Conservation (phyloP, 2,888 invertebrate genomes). For the Dexiosoma caninum region DNA sequence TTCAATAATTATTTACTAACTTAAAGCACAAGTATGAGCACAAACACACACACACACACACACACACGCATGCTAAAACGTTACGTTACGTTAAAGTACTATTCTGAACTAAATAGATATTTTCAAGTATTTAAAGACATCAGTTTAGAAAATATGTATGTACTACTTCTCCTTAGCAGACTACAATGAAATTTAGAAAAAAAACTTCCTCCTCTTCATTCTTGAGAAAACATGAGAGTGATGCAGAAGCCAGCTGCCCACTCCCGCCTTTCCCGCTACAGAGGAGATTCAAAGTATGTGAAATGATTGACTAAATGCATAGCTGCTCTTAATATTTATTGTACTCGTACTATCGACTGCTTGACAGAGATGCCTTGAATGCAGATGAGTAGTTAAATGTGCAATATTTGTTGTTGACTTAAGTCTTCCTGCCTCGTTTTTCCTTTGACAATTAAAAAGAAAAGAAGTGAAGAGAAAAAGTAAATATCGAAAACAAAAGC, state of each 20-base stretch:
- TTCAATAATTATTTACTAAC: background rate
- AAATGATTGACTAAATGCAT: background rate
- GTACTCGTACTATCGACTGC: too few relatives aligned
- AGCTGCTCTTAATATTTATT: background rate
- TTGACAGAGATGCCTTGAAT: background rate
- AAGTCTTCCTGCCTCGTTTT: conserved; percentile 10
- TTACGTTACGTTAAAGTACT: background rate
- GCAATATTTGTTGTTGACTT: conserved; percentile 25
- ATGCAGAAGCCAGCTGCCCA: background rate
- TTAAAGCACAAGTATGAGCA: too few relatives aligned
- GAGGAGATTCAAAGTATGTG: background rate
- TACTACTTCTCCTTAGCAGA: too few relatives aligned
- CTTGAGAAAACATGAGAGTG: background rate
- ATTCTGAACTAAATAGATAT: background rate
- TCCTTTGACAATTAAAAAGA: too few relatives aligned
- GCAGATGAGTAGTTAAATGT: conserved; percentile 19
- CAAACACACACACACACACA: too few relatives aligned
- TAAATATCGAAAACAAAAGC: background rate
- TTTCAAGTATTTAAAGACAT: background rate
- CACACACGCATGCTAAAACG: background rate
- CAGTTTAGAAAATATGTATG: background rate
- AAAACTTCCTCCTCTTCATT: background rate
- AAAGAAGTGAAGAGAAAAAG: too few relatives aligned
- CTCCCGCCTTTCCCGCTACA: background rate
- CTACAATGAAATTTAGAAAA: conserved; percentile 13